These are phyloP conservation scores for Oeneis ivallda DNA, from an alignment of 2,888 invertebrate species.

Conservation along the genomic window DNA sequence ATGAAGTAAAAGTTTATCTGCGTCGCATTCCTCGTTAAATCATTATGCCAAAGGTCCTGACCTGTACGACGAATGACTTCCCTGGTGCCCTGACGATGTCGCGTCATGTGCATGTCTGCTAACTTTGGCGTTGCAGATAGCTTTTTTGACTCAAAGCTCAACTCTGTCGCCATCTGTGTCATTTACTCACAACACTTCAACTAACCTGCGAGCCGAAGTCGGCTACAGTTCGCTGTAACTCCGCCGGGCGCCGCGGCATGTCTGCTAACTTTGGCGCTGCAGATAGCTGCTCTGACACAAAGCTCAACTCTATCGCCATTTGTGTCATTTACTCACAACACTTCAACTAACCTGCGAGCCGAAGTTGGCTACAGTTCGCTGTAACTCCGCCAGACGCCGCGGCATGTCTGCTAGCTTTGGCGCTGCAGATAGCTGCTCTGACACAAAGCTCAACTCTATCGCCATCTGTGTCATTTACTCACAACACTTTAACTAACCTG, in stretches of 20 bases:
- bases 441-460: slow-evolving; percentile 74
- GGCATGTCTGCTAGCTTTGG: slow-evolving; percentile 83
- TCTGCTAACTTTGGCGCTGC: slow-evolving; percentile 82
- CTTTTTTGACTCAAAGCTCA: slow-evolving; percentile 80
- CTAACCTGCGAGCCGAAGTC: slow-evolving; percentile 81
- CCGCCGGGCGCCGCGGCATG: slow-evolving; percentile 79
- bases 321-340: slow-evolving; percentile 39
- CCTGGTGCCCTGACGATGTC: too few relatives aligned
- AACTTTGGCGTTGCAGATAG: slow-evolving; percentile 82
- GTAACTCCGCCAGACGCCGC: slow-evolving; percentile 76
- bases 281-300: slow-evolving; percentile 80
- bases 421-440: slow-evolving; percentile 81
- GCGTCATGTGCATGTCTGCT: too few relatives aligned
- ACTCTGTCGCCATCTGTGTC: slow-evolving; percentile 66
- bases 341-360: slow-evolving; percentile 76
- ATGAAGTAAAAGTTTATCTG: too few relatives aligned
- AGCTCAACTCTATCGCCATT: slow-evolving; percentile 73
- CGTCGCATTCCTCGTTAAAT: too few relatives aligned
- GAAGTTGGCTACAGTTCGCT: slow-evolving; percentile 80
- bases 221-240: slow-evolving; percentile 80
- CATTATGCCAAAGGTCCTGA: too few relatives aligned
- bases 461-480: slow-evolving; percentile 56
- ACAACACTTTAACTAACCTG: slow-evolving; percentile 56
- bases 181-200: slow-evolving; percentile 27
- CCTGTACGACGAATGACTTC: too few relatives aligned